These are phyloP conservation scores for Orthochromis indermauri DNA, from an alignment of 2,113 vertebrate species.

Conservation along the genomic window DNA sequence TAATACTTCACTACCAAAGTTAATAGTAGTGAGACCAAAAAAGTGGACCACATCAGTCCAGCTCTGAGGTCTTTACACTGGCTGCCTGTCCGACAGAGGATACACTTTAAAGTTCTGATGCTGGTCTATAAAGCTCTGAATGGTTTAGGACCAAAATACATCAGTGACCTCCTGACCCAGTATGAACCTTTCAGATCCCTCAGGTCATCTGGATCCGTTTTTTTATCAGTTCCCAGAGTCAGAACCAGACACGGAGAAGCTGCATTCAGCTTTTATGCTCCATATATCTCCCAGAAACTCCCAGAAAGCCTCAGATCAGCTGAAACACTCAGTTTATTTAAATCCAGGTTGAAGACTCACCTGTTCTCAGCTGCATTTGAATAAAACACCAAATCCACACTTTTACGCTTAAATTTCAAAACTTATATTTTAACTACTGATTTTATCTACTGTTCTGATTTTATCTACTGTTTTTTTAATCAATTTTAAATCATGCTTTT, in stretches of 20 bases:
- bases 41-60: no score
- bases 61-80: no score
- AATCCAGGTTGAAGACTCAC: neutral
- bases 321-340: neutral
- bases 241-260: neutral
- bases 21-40: neutral
- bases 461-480: neutral
- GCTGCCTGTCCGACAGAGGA: no score
- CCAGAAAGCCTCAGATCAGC: neutral
- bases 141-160: no score
- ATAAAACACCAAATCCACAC: neutral
- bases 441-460: neutral
- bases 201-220: fast-evolving
- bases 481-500: neutral
- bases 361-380: neutral
- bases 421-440: neutral
- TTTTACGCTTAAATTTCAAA: neutral
- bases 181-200: neutral
- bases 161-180: no score
- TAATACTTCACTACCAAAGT: neutral
- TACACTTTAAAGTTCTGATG: no score
- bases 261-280: neutral
- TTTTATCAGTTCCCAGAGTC: neutral
- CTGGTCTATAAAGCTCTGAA: no score
- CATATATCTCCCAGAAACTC: neutral